Percentiles rank a stretch among this genome's conserved stretches.
These are phyloP conservation scores for Molanna angustata DNA, from an alignment of 2,888 invertebrate genomes.

Conservation along the genomic window DNA sequence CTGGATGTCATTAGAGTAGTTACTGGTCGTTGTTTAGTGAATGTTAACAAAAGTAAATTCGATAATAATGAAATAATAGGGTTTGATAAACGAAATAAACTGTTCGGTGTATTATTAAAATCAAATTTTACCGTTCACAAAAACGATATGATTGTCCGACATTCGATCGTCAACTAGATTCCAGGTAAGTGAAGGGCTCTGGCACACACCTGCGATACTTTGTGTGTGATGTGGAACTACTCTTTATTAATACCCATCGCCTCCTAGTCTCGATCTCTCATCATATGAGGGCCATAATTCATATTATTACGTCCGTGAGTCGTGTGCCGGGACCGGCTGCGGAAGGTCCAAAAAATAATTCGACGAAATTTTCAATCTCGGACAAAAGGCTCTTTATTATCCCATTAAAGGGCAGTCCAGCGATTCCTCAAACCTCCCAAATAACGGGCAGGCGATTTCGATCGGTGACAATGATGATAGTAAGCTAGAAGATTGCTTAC, in stretches of 20 bases:
- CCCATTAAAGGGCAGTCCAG: conserved; percentile 24
- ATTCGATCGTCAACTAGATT: background rate
- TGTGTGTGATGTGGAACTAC: background rate
- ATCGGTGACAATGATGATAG: too few relatives aligned
- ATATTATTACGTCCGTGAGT: conserved; percentile 21
- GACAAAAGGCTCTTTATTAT: conserved; percentile 26
- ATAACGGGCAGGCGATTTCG: too few relatives aligned
- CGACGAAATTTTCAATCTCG: conserved; percentile 17
- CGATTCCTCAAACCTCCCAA: too few relatives aligned
- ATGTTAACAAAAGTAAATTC: too few relatives aligned
- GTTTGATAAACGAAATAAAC: too few relatives aligned
- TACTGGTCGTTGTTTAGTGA: too few relatives aligned
- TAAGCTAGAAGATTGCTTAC: too few relatives aligned
- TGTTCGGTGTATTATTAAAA: too few relatives aligned
- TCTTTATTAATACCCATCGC: conserved; percentile 14
- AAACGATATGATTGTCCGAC: too few relatives aligned
- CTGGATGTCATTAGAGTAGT: too few relatives aligned
- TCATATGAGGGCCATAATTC: conserved; percentile 20
- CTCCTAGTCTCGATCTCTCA: conserved; percentile 15
- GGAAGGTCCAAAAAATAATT: conserved; percentile 8
- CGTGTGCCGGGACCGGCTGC: conserved; percentile 21
- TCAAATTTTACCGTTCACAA: background rate
- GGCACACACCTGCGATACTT: conserved; percentile 9
- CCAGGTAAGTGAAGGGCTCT: conserved; percentile 1
- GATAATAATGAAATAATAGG: too few relatives aligned